Evolutionary conservation across 2,888 invertebrate genomes (phyloP), one percentile per base, ranked within the genome.

Genomic region (Gandaritis pyraliata): DNA sequence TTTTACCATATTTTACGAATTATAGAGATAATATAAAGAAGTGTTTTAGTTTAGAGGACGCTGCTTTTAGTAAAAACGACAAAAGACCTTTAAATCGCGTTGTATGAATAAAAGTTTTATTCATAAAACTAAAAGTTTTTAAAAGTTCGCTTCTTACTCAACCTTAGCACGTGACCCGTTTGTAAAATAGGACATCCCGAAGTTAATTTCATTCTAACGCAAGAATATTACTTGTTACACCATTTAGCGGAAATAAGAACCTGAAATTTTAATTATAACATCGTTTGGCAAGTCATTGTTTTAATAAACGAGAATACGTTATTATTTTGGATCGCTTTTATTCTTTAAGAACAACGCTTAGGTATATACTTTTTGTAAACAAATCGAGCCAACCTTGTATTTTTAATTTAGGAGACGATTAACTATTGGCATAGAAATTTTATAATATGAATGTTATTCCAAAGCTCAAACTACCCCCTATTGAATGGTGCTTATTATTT

Each of bases 101-200:
- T 57, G 53, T 36, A 43, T 45, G 58, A 55, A 61, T 61, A 45
- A 56, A 64, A 59, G 38, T 60, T 57, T 55, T 50, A 38, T 47
- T 56, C 58, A 59, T 47, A 54, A 61, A 52, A 58, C 59, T 63
- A 41, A 55, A 62, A 64, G 43, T 47, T 64, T 43, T 47, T 5
- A 16, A 45, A 45, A 50, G 43, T 58, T 57, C 18, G 29, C 51
- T 52, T 57, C 30, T 48, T 48, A 39, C 47, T 36, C 51, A 65
- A 52, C 63, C 47, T 56, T 33, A 59, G 47, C 52, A 61, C 65
- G 64, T 69, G 70, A 70, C 66, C 65, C 57, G 62, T 46, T 65
- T 70, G 33, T 30, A 33, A 64, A 67, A 63, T 56, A 36, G 47
- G 59, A 49, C 16, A 39, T 50, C 54, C 49, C 13, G 49, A 45